A percentile compares a stretch with the other conserved stretches of the same genome.
Conservation (phyloP, 2,113 vertebrate genomes). For the Gorsachius goisagi region DNA sequence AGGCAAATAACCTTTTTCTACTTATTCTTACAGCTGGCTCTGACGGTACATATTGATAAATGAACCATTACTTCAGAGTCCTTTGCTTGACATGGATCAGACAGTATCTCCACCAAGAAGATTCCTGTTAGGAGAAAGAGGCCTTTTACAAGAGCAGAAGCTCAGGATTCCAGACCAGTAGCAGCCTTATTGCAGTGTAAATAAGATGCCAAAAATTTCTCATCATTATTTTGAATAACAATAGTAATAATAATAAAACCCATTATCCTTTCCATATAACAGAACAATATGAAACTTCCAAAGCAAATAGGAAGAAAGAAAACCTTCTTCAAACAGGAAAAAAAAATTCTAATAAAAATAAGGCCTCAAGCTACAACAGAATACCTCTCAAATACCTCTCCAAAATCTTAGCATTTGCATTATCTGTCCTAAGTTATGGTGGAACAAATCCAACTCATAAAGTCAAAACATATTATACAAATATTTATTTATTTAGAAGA, state of each 20-base stretch:
- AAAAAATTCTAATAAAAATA: constrained; percentile 56
- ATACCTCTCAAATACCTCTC: constrained; percentile 35
- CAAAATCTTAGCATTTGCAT: constrained; percentile 20
- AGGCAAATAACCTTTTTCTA: not conserved
- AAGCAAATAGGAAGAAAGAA: constrained; percentile 22
- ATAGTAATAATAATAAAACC: not conserved
- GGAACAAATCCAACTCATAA: constrained; percentile 49
- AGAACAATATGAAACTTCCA: not conserved
- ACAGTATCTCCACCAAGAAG: not conserved
- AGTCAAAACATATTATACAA: not conserved
- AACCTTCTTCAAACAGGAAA: not conserved
- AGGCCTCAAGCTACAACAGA: constrained; percentile 33
- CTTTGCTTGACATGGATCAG: not conserved
- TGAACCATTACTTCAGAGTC: not conserved
- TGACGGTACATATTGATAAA: not conserved
- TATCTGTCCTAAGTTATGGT: not conserved
- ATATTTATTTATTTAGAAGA: constrained; percentile 40
- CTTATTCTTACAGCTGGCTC: not conserved
- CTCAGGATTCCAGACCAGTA: not conserved
- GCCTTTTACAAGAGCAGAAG: not conserved
- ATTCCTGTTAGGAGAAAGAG: not conserved
- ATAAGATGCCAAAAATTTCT: not conserved
- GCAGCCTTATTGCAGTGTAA: not conserved
- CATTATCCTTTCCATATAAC: not conserved
- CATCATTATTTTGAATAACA: constrained; percentile 29